These are phyloP conservation scores for Cebus imitator DNA, from an alignment of 2,113 vertebrate genomes.

Conservation along the genomic window DNA sequence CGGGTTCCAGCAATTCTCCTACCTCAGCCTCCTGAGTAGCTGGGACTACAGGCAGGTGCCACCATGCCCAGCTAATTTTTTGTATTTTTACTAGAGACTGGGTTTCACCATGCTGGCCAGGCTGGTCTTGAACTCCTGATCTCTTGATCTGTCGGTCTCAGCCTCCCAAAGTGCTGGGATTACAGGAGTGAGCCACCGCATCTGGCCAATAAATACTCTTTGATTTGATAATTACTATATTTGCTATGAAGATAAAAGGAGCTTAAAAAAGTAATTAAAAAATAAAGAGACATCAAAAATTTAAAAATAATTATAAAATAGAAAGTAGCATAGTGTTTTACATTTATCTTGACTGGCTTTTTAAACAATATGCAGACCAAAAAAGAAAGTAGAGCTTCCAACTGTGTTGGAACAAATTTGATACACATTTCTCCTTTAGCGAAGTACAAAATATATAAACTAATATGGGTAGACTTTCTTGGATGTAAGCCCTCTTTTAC, in stretches of 20 bases:
- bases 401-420: constrained; percentile 57
- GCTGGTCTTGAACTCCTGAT: no score
- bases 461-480: constrained; percentile 46
- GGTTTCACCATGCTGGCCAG: no score
- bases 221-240: not conserved
- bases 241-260: constrained; percentile 16
- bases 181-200: no score
- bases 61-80: no score
- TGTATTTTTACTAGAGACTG: no score
- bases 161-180: no score
- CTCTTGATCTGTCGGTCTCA: no score
- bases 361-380: constrained; percentile 9
- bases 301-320: constrained; percentile 33
- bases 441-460: constrained; percentile 36
- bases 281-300: not conserved
- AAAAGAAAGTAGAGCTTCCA: constrained; percentile 19
- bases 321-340: constrained; percentile 23
- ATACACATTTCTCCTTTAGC: constrained; percentile 37
- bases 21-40: no score
- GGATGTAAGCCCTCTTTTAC: constrained; percentile 64
- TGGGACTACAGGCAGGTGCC: no score
- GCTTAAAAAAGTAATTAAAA: not conserved
- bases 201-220: not conserved
- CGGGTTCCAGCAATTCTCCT: no score
- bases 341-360: constrained; percentile 40